Evolutionary conservation across 1,140 invertebrate genomes (phyloP).

Genomic region (Zaprionus ornatus): DNA sequence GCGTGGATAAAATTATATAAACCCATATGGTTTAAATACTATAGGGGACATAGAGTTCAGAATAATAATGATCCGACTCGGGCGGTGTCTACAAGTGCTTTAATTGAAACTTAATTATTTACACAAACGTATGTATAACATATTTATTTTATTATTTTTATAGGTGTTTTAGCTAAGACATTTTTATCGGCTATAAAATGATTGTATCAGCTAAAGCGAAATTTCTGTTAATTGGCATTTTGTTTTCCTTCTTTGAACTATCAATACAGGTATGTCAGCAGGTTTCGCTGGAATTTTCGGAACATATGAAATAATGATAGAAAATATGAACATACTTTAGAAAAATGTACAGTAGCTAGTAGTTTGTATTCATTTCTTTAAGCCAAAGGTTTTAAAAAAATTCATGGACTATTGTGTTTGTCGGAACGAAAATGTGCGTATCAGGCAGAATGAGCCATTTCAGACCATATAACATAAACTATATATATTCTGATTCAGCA

Average conservation of each 20-base stretch:
- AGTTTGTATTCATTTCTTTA: not conserved
- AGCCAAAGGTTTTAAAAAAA: too few relatives aligned
- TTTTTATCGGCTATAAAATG: not conserved
- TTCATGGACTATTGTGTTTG: too few relatives aligned
- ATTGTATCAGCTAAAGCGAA: not conserved
- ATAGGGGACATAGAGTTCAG: not conserved
- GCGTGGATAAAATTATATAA: not conserved
- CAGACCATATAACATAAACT: too few relatives aligned
- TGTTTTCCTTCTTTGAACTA: not conserved
- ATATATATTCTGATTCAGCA: too few relatives aligned
- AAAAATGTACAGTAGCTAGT: not conserved
- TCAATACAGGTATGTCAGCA: not conserved
- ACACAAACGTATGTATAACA: not conserved
- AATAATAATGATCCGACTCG: not conserved
- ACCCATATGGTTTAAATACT: not conserved
- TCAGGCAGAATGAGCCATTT: too few relatives aligned
- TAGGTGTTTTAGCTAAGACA: not conserved
- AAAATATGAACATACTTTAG: not conserved
- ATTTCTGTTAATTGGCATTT: not conserved
- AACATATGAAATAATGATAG: not conserved
- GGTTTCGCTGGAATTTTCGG: not conserved
- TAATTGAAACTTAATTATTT: not conserved
- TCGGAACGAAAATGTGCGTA: too few relatives aligned
- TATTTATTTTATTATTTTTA: not conserved
- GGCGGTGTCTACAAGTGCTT: not conserved